Percentiles rank a stretch among this genome's conserved stretches.
Evolutionary conservation across 2,888 invertebrate species (phyloP).

Genomic region (Venusia cambrica): DNA sequence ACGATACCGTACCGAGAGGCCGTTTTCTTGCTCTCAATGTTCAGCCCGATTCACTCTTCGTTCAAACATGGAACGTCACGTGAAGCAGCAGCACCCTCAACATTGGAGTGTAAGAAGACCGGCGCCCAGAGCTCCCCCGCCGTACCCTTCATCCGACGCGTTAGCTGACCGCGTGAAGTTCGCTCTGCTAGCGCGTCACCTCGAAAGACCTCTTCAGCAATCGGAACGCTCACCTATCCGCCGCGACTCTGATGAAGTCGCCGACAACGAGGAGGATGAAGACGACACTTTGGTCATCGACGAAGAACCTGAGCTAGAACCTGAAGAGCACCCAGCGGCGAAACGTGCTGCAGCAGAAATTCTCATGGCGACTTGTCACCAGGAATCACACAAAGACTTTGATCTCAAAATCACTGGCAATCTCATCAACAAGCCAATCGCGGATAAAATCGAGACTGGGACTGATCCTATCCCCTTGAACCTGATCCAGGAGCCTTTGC

Average conservation of each 20-base stretch:
- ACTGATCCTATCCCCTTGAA: constrained; percentile 60
- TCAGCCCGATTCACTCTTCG: constrained; percentile 93
- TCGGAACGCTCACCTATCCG: constrained; percentile 63
- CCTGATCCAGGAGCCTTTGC: constrained; percentile 86
- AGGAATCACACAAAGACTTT: constrained; percentile 73
- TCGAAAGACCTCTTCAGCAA: constrained; percentile 81
- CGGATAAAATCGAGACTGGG: constrained; percentile 70
- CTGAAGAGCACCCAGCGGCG: constrained; percentile 67
- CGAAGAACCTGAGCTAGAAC: constrained; percentile 74
- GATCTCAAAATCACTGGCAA: constrained; percentile 79
- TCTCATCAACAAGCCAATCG: constrained; percentile 78
- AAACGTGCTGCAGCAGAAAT: constrained; percentile 82
- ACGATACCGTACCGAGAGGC: constrained; percentile 93
- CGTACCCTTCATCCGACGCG: constrained; percentile 55
- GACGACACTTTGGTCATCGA: constrained; percentile 86
- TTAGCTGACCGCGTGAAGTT: constrained; percentile 82
- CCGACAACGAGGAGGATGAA: constrained; percentile 84
- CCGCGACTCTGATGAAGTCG: constrained; percentile 79
- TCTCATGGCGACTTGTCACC: constrained; percentile 72
- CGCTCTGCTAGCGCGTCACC: constrained; percentile 89
- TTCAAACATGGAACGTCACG: constrained; percentile 97
- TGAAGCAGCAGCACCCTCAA: constrained; percentile 96
- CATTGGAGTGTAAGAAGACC: constrained; percentile 91
- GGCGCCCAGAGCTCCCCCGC: constrained; percentile 65
- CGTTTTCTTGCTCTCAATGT: constrained; percentile 95